Conservation (phyloP, 2,797 vertebrate genomes). For the Antrozous pallidus region DNA sequence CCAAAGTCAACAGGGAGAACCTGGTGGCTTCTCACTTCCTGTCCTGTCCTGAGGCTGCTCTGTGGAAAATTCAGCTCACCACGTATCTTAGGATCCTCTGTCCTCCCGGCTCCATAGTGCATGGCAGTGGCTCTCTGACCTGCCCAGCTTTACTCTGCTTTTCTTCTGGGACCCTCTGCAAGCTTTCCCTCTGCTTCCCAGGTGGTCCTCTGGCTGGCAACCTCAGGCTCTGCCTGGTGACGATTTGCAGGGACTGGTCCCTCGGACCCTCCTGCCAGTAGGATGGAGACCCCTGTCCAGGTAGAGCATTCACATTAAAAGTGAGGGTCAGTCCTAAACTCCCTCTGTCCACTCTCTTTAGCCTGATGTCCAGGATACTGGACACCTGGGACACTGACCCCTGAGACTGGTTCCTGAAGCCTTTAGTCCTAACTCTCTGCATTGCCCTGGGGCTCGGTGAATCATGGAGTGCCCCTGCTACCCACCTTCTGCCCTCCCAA, state of each 20-base stretch:
- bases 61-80: fast-evolving
- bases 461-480: neutral
- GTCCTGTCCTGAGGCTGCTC: neutral
- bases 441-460: neutral
- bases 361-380: neutral
- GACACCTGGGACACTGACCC: too few species aligned
- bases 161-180: neutral
- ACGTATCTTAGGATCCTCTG: fast-evolving
- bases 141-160: neutral
- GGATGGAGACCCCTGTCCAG: neutral
- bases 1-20: neutral
- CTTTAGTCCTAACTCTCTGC: neutral
- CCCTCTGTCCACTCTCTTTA: neutral
- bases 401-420: neutral
- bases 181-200: neutral
- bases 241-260: fast-evolving
- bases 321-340: neutral
- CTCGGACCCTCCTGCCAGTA: fast-evolving
- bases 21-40: neutral
- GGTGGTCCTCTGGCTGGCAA: fast-evolving
- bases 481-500: fast-evolving
- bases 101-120: neutral
- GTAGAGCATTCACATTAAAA: neutral
- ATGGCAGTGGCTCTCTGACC: neutral
- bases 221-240: neutral